phyloP scores from a whole-genome alignment of 2,888 invertebrate species.

The Drosophila mercatorum region DNA sequence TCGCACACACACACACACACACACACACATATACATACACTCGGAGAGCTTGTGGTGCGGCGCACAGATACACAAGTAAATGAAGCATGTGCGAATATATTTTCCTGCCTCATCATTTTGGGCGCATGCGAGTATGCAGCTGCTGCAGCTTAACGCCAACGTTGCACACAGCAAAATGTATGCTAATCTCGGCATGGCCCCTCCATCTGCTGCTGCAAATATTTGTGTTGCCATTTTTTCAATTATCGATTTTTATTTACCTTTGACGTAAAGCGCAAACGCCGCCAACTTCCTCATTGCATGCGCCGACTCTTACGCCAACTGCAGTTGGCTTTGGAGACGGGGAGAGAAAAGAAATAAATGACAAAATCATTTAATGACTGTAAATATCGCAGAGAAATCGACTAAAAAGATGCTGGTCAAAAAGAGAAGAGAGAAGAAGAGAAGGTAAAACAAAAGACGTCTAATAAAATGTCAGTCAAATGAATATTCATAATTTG shows the following conservation, averaged over 20 bases:
- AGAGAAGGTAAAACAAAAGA: slow-evolving; percentile 17
- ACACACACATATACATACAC: slow-evolving; percentile 11
- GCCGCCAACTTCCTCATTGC: slow-evolving; percentile 70
- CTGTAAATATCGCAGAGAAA: slow-evolving; percentile 47
- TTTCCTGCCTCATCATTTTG: slow-evolving; percentile 67
- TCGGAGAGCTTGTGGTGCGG: slow-evolving; percentile 21
- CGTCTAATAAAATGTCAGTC: slow-evolving; percentile 48
- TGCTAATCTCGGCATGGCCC: slow-evolving; percentile 50
- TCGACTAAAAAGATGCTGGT: slow-evolving; percentile 22
- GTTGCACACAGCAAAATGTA: slow-evolving; percentile 37
- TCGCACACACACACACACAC: slow-evolving; percentile 41
- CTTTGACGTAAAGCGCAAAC: slow-evolving; percentile 46
- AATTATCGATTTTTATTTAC: slow-evolving; percentile 73
- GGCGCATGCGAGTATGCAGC: slow-evolving; percentile 11
- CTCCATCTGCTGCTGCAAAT: slow-evolving; percentile 37
- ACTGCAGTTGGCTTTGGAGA: slow-evolving; percentile 12
- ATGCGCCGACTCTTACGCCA: slow-evolving; percentile 35
- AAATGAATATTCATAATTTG: slow-evolving; percentile 55
- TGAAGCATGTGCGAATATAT: slow-evolving; percentile 73
- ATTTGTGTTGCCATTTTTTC: slow-evolving; percentile 70
- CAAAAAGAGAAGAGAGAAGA: background rate
- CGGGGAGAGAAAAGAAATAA: background rate
- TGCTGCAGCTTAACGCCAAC: slow-evolving; percentile 21
- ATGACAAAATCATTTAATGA: slow-evolving; percentile 31
- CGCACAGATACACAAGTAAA: slow-evolving; percentile 22